A percentile compares a stretch with the other conserved stretches of the same genome.
phyloP scores from a whole-genome alignment of 2,888 invertebrate genomes.

The Protonemura montana region DNA sequence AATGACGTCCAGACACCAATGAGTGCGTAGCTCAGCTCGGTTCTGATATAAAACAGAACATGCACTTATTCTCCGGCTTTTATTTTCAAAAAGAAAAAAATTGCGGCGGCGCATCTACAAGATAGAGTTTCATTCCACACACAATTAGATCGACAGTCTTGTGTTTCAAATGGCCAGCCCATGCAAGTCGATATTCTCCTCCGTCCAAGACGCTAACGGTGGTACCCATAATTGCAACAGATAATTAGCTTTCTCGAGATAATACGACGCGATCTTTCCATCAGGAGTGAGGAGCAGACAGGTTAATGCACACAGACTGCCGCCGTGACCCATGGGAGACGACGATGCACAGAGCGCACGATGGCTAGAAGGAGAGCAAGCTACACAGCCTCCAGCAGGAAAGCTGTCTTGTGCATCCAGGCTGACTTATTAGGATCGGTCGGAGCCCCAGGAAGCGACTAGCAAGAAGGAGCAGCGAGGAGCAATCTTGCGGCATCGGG shows the following conservation, averaged over 20 bases:
- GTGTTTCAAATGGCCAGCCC: background rate
- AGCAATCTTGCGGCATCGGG: conserved; percentile 36
- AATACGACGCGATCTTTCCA: background rate
- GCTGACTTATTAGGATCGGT: conserved; percentile 38
- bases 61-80: too few relatives aligned
- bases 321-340: background rate
- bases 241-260: background rate
- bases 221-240: conserved; percentile 2
- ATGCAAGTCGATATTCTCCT: background rate
- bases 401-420: background rate
- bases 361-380: background rate
- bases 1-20: background rate
- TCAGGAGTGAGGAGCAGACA: background rate
- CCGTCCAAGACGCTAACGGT: background rate
- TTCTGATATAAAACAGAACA: background rate
- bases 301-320: conserved; percentile 4
- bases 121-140: background rate
- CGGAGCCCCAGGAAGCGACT: background rate
- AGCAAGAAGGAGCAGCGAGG: background rate
- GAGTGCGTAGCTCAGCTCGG: background rate
- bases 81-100: too few relatives aligned
- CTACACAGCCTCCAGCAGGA: background rate
- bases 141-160: background rate
- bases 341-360: background rate
- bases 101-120: too few relatives aligned